Evolutionary conservation across 2,113 vertebrate genomes (phyloP), one percentile per base, ranked within the genome.

Genomic region (Nothoprocta pentlandii): DNA sequence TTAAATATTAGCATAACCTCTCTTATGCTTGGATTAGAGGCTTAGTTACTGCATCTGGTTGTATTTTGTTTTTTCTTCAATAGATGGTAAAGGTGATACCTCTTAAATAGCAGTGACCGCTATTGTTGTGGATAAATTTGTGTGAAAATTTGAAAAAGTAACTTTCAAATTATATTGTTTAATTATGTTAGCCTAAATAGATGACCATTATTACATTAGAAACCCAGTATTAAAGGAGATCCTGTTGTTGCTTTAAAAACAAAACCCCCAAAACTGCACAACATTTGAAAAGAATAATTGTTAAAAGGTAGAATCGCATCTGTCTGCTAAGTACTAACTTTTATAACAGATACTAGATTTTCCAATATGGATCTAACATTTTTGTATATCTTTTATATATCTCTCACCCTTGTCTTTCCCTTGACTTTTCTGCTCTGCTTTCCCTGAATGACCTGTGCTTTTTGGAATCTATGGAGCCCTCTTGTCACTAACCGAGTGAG

Each of bases 281-380:
- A 94, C 92, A 79, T 94, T 96, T 95, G 82, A 81, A 96, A 91
- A 90, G 19, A 46, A 85, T 87, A 54, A 69, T 85, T 93, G 26
- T 94, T 96, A 95, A 97, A 97, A 97, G 97, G 97, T 98, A 97
- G 97, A 98, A 98, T 98, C 96, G 97, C 97, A 71, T 97, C 96
- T 97, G 96, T 96, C 97, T 95, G 93, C 64, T 84, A 96, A 94
- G 86, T 89, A 97, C 94, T 98, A 96, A 97, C 64, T 88, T 56
- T 83, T 93, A 74, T 97, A 97, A 69, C 81, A 80, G 94, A 88
- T 67, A 76, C 73, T 85, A 87, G 74, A 70, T 76, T 88, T 97
- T 96, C 91, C 94, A 56, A 30, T 89, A 86, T 85, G 82, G 80
- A 67, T 94, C 92, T 97, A 93, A 94, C 63, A 62, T 81, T 61